Conservation (phyloP, 2,888 invertebrate species). For the Lochmaea capreae region DNA sequence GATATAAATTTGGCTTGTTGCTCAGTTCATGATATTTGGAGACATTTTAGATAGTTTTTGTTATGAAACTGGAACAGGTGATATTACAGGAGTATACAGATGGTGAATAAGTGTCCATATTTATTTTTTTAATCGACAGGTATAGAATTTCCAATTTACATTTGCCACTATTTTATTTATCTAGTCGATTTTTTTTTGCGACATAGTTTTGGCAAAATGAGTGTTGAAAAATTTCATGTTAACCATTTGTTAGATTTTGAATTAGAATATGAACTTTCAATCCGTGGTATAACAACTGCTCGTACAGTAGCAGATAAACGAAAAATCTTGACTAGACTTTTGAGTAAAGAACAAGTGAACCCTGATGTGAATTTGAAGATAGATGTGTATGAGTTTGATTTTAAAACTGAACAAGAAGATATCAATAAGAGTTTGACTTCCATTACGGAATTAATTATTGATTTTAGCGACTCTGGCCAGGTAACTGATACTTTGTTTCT, state of each 20-base stretch:
- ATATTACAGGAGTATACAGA: too few relatives aligned
- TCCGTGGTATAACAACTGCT: background rate
- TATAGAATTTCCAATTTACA: too few relatives aligned
- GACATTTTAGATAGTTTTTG: too few relatives aligned
- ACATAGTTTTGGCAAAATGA: slow-evolving; percentile 23
- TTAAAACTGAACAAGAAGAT: background rate
- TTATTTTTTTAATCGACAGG: too few relatives aligned
- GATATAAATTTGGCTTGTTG: too few relatives aligned
- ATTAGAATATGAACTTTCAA: background rate
- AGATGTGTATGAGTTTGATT: background rate
- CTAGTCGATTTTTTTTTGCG: too few relatives aligned
- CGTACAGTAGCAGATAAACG: slow-evolving; percentile 19
- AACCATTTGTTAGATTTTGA: slow-evolving; percentile 23
- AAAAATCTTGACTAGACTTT: slow-evolving; percentile 27
- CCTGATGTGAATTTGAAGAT: slow-evolving; percentile 11
- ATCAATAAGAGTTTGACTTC: background rate
- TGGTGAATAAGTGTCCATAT: too few relatives aligned
- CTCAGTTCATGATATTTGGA: too few relatives aligned
- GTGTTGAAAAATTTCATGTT: slow-evolving; percentile 18
- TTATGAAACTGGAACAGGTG: too few relatives aligned
- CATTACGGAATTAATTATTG: background rate
- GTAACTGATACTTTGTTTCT: background rate
- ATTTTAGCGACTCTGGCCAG: background rate
- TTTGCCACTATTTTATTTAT: too few relatives aligned
- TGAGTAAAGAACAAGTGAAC: slow-evolving; percentile 23